These are phyloP conservation scores for Mus caroli DNA, from an alignment of 2,797 vertebrate species.

Conservation along the genomic window DNA sequence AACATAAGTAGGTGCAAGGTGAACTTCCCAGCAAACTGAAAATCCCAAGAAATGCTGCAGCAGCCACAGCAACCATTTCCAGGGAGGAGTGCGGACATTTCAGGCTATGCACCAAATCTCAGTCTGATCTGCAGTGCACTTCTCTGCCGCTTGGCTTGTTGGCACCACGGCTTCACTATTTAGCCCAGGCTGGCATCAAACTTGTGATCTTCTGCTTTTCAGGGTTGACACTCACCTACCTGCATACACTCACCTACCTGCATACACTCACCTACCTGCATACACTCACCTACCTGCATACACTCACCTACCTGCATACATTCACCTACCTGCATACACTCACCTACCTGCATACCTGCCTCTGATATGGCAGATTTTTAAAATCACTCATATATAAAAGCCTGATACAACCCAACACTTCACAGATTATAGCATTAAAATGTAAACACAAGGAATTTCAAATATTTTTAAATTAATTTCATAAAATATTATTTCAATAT, in stretches of 20 bases:
- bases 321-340: background rate
- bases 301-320: background rate
- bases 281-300: too few species aligned
- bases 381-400: conserved; percentile 13
- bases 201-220: background rate
- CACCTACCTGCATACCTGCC: background rate
- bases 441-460: conserved; percentile 25
- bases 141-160: background rate
- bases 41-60: background rate
- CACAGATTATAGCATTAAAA: conserved; percentile 52
- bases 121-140: background rate
- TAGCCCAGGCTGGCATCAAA: background rate
- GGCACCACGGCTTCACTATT: background rate
- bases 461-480: conserved; percentile 52
- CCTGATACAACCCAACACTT: conserved; percentile 46
- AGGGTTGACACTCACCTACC: background rate
- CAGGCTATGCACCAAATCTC: conserved; percentile 3
- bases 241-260: too few species aligned
- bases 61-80: conserved; percentile 18
- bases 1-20: background rate
- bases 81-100: conserved; percentile 26
- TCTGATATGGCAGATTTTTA: conserved; percentile 5
- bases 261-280: background rate
- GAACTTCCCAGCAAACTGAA: conserved; percentile 53
- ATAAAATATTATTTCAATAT: conserved; percentile 56